A percentile compares a stretch with the other conserved stretches of the same genome.
These are phyloP conservation scores for Hydrozoanthus gracilis DNA, from an alignment of 92 coral and sea anemone genomes.

Conservation along the genomic window DNA sequence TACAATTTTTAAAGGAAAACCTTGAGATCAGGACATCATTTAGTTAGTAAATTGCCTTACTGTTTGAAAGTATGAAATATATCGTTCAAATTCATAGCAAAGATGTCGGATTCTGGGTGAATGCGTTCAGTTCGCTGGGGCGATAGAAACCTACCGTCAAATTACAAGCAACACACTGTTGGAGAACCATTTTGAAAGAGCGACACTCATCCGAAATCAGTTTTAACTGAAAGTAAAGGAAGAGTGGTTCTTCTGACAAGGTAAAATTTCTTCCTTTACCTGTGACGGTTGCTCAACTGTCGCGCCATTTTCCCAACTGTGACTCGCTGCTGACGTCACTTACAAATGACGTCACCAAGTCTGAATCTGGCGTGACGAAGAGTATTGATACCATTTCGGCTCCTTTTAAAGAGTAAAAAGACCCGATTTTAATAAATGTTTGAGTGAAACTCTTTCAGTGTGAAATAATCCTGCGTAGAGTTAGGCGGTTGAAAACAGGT, in stretches of 20 bases:
- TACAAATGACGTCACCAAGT: constrained; percentile 23
- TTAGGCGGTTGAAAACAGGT: no score
- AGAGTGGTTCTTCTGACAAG: neutral
- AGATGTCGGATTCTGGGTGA: no score
- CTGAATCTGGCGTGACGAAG: neutral
- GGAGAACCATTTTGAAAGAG: constrained; percentile 50
- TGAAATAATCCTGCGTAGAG: no score
- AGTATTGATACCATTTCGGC: neutral
- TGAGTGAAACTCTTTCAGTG: no score
- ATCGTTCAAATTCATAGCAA: no score
- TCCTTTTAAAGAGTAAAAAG: neutral
- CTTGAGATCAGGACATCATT: no score
- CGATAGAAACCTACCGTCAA: constrained; percentile 43
- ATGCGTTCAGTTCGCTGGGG: no score
- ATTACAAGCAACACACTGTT: constrained; percentile 68
- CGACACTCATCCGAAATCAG: neutral
- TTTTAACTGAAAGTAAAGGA: neutral
- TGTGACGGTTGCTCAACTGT: neutral
- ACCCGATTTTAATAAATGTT: no score
- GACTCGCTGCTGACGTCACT: constrained; percentile 33
- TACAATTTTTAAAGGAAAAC: no score
- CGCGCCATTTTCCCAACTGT: constrained; percentile 35
- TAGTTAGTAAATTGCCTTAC: no score
- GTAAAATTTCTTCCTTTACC: neutral
- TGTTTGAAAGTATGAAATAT: no score